These are phyloP conservation scores for Lacanobia wlatinum DNA, from an alignment of 2,888 invertebrate genomes.

Conservation along the genomic window DNA sequence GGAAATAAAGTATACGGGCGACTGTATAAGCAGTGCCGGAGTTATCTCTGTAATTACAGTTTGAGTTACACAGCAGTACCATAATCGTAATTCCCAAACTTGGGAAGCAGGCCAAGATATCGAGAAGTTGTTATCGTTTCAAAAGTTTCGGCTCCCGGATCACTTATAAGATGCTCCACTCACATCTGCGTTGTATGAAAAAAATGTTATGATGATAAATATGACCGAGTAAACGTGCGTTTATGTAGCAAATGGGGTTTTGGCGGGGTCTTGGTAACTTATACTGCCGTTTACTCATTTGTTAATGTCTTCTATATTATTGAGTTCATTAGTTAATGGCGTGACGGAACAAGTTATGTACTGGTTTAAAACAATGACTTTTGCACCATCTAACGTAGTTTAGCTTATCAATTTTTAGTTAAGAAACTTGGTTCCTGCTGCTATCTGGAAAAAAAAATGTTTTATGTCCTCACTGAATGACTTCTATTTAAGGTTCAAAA, in stretches of 20 bases:
- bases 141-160: slow-evolving; percentile 66
- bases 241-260: slow-evolving; percentile 31
- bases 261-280: slow-evolving; percentile 10
- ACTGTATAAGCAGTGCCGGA: slow-evolving; percentile 64
- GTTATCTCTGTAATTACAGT: slow-evolving; percentile 70
- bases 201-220: slow-evolving; percentile 66
- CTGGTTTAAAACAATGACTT: too few species aligned
- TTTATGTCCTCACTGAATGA: not conserved
- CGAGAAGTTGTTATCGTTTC: slow-evolving; percentile 73
- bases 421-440: too few species aligned
- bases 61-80: slow-evolving; percentile 70
- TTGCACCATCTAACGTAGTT: too few species aligned
- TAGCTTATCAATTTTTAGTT: too few species aligned
- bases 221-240: slow-evolving; percentile 40
- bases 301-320: slow-evolving; percentile 9
- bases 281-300: slow-evolving; percentile 23
- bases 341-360: not conserved
- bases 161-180: slow-evolving; percentile 57
- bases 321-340: slow-evolving; percentile 5
- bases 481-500: slow-evolving; percentile 1
- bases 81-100: slow-evolving; percentile 76
- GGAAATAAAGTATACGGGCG: slow-evolving; percentile 56
- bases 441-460: not conserved
- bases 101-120: slow-evolving; percentile 68
- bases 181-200: slow-evolving; percentile 59